phyloP scores from a whole-genome alignment of 2,888 invertebrate genomes.

The Melitaea athalia region DNA sequence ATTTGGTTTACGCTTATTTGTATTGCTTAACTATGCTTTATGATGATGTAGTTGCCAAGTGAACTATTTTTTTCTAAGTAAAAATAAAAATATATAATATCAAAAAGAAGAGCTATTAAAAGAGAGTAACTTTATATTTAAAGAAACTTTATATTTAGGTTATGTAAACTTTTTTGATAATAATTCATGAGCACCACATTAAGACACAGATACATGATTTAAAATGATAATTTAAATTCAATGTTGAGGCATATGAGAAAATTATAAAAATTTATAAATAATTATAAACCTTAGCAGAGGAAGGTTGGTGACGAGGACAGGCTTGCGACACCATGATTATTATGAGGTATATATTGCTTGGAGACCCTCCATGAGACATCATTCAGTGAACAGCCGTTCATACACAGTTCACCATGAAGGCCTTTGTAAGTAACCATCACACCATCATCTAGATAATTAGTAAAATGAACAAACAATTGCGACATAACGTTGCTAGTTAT shows the following conservation, averaged over 20 bases:
- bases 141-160: no score
- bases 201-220: conserved; percentile 9
- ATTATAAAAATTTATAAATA: conserved; percentile 31
- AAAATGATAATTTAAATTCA: conserved; percentile 7
- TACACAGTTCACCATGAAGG: conserved; percentile 49
- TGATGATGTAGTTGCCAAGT: no score
- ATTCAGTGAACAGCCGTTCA: conserved; percentile 20
- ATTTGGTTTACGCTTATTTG: no score
- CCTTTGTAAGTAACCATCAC: conserved; percentile 52
- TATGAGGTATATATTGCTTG: conserved; percentile 33
- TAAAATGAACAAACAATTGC: neutral
- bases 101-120: no score
- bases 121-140: no score
- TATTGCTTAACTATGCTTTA: no score
- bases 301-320: conserved; percentile 34
- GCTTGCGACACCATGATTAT: conserved; percentile 32
- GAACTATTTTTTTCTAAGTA: no score
- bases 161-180: no score
- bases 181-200: neutral
- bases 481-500: neutral
- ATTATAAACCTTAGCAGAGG: conserved; percentile 17
- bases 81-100: no score
- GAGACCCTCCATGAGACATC: conserved; percentile 24
- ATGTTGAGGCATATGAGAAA: conserved; percentile 14
- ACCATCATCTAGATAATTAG: neutral